Evolutionary conservation across 1,140 invertebrate genomes (phyloP).

Genomic region (Aricia agestis): DNA sequence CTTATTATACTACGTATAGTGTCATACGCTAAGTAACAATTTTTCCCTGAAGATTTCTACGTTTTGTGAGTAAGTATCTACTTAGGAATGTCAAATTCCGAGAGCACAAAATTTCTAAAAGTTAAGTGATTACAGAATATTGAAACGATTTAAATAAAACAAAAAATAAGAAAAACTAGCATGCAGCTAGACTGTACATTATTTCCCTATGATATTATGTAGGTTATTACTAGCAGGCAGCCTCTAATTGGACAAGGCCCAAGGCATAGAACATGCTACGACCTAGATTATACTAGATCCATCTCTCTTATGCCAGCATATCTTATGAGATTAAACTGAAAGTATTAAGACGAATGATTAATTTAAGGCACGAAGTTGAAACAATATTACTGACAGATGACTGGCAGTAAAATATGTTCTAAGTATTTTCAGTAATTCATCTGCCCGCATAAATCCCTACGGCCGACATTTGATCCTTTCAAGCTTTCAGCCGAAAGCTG

Average conservation of each 20-base stretch:
- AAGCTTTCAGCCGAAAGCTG: background rate
- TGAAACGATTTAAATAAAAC: too few species aligned
- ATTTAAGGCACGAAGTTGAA: background rate
- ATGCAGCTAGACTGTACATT: background rate
- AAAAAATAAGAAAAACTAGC: background rate
- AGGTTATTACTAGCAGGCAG: background rate
- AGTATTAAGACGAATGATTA: too few species aligned
- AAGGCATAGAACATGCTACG: background rate
- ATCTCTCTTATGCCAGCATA: too few species aligned
- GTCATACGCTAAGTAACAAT: too few species aligned
- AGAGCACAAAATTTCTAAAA: too few species aligned
- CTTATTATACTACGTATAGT: too few species aligned
- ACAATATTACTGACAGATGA: background rate
- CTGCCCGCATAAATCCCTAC: background rate
- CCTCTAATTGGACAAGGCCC: background rate
- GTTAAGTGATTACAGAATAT: too few species aligned
- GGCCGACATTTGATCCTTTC: slow-evolving; percentile 3
- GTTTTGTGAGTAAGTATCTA: too few species aligned
- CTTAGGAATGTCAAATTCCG: too few species aligned
- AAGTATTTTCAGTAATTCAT: background rate
- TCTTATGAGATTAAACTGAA: background rate
- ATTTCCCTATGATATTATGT: background rate
- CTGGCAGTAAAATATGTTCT: background rate
- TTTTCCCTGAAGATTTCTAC: too few species aligned
- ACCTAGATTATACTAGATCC: background rate